A percentile compares a stretch with the other conserved stretches of the same genome.
Evolutionary conservation across 2,113 vertebrate species (phyloP).

Genomic region (Todiramphus saurophagus): DNA sequence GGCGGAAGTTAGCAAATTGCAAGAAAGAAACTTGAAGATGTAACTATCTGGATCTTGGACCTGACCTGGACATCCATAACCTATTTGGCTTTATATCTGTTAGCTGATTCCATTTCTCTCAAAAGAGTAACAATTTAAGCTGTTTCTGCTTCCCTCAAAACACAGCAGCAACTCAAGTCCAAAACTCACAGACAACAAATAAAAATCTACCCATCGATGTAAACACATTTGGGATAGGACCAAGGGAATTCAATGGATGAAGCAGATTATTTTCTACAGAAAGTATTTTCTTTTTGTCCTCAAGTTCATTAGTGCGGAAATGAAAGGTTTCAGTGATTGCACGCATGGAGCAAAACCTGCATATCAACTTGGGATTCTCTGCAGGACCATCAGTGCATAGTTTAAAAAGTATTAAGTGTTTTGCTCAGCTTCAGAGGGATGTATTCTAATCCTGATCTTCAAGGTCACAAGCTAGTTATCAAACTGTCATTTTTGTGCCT

Average conservation of each 20-base stretch:
- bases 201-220: not conserved
- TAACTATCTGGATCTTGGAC: not conserved
- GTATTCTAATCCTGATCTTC: not conserved
- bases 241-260: not conserved
- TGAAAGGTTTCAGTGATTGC: not conserved
- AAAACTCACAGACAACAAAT: not conserved
- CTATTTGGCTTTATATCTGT: not conserved
- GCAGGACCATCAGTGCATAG: not conserved
- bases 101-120: not conserved
- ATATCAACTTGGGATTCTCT: not conserved
- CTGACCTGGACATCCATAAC: not conserved
- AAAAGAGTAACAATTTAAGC: not conserved
- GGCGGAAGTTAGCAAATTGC: not conserved
- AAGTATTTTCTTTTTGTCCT: not conserved
- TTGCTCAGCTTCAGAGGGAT: not conserved
- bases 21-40: not conserved
- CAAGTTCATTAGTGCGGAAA: not conserved
- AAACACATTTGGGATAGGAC: not conserved
- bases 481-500: not conserved
- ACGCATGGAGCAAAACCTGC: not conserved
- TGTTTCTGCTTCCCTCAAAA: not conserved
- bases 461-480: not conserved
- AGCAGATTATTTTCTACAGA: not conserved
- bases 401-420: not conserved
- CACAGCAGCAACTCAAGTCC: not conserved